Conservation (phyloP, 2,888 invertebrate species). For the Eremobia ochroleuca region DNA sequence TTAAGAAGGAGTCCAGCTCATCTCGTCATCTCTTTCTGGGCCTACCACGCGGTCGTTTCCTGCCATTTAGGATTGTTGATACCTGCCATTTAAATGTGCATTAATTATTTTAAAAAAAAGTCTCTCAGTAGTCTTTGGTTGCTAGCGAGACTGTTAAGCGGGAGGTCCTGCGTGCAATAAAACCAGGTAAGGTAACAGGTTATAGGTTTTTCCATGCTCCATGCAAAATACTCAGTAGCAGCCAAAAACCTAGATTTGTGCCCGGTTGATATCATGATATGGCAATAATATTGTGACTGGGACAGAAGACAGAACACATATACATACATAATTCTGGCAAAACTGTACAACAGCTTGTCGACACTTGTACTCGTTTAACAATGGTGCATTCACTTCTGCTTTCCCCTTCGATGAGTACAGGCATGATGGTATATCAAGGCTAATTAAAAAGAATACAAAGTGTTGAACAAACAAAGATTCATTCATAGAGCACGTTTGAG, state of each 20-base stretch:
- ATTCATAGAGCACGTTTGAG: conserved; percentile 61
- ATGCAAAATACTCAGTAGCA: background rate
- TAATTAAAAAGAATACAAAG: conserved; percentile 58
- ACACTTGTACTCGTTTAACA: background rate
- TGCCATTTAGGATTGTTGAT: no score
- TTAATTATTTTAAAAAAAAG: background rate
- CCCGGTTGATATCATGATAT: background rate
- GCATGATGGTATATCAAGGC: background rate
- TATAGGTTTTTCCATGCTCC: no score
- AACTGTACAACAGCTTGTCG: background rate
- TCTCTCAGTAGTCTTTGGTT: background rate
- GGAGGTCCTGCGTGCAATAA: background rate
- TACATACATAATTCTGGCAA: background rate
- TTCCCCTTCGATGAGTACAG: no score
- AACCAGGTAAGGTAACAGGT: background rate
- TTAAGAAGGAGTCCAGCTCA: no score
- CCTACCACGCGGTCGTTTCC: no score
- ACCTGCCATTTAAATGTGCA: background rate
- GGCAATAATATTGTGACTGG: background rate
- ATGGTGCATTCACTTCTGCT: background rate
- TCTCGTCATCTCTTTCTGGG: no score
- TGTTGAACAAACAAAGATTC: conserved; percentile 63
- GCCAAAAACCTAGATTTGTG: background rate
- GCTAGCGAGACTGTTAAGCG: background rate
- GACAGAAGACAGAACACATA: background rate